Base-by-base conservation (phyloP, 2,113 vertebrate species). In the Mus pahari region DNA sequence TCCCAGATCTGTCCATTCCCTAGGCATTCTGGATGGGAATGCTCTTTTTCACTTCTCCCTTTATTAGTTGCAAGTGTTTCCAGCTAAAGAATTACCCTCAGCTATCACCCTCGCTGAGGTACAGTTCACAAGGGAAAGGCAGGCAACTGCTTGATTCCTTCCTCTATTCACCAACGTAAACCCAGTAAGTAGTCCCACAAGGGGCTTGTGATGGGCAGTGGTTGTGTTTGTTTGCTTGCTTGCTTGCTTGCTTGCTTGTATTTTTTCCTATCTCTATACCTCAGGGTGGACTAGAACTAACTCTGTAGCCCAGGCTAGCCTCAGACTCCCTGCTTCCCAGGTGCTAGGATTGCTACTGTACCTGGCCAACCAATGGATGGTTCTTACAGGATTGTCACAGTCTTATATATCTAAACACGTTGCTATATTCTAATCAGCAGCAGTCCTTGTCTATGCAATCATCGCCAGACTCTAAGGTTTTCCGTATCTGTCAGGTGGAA, bases 51-150 rank as follows among this genome's bases (percentile, higher is more conserved):
- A 81, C n/a, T 42, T 91, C 36, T 66, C 92, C 24, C 81, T 42
- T 42, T 96, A 42, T 92, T 88, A 86, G 58, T 14, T 86, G 13
- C 19, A 95, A 95, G 82, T 94, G 82, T 36, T 82, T 62, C 24
- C 55, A 83, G 81, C 81, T 9, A 77, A 60, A 95, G 84, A 81
- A 92, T 89, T 95, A 9, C 39, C 45, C 36, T 97, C n/a, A 55
- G 78, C 53, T 81, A 28, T 17, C 28, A 48, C 24, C 78, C 53
- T 58, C 53, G 10, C 71, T 58, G 77, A 79, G 48, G 75, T 74
- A 22, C 4, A 33, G 12, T 79, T 89, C 45, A 68, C 74, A 79
- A 92, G 58, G 58, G 17, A 84, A 94, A 92, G n/a, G 73, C 20
- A 90, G n/a, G 78, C 31, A 42, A 26, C 4, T 45, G 16, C 73